These are phyloP conservation scores for Anguilla pacifica DNA, from an alignment of 2,797 vertebrate genomes.

Conservation along the genomic window DNA sequence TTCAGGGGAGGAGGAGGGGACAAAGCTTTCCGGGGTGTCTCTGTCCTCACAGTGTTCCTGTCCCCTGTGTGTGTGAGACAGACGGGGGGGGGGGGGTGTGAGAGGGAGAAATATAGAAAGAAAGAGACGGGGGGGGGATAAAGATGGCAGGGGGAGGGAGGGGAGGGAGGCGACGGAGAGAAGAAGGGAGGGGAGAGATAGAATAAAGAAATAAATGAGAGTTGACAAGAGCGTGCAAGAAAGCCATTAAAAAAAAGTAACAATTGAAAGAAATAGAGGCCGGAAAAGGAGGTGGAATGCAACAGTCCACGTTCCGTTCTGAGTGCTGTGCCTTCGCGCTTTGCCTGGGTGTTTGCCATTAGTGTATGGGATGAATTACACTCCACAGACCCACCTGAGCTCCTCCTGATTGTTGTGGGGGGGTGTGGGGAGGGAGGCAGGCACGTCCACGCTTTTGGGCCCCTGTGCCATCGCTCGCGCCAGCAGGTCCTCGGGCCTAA, in stretches of 20 bases:
- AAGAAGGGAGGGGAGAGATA: background rate
- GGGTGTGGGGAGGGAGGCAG: constrained; percentile 93
- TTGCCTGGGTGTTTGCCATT: background rate
- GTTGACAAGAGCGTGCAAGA: background rate
- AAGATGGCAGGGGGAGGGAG: too few relatives aligned
- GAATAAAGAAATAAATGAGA: background rate
- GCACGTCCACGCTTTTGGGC: constrained; percentile 90
- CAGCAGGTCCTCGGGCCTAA: constrained; percentile 82
- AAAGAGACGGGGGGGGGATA: background rate
- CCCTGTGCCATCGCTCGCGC: constrained; percentile 79
- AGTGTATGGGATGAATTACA: background rate
- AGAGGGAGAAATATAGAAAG: background rate
- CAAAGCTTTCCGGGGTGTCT: constrained; percentile 83
- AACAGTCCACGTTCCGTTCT: too few relatives aligned
- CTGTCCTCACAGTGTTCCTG: constrained; percentile 81
- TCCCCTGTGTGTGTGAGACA: constrained; percentile 63
- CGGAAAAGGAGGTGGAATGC: background rate
- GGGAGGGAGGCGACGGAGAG: background rate
- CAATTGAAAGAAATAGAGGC: background rate
- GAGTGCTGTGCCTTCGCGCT: too few relatives aligned
- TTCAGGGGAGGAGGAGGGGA: constrained; percentile 95
- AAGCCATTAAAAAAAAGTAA: background rate
- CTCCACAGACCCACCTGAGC: constrained; percentile 73
- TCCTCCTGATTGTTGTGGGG: constrained; percentile 98
- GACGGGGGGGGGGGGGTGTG: background rate